These are phyloP conservation scores for Myiotriccus ornatus DNA, from an alignment of 2,797 vertebrate genomes.

Conservation along the genomic window DNA sequence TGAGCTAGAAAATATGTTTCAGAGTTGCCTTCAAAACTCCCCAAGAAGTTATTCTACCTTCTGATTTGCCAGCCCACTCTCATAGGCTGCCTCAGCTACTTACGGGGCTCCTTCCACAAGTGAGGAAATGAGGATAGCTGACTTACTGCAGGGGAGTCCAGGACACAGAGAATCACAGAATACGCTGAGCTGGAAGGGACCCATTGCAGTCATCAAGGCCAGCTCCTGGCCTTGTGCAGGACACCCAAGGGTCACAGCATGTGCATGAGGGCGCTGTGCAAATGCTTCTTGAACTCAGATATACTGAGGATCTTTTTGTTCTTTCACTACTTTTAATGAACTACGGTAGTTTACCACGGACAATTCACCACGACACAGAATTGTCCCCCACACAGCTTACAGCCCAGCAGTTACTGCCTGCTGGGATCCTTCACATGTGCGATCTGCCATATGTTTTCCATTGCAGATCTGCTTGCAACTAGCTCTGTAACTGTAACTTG, in stretches of 20 bases:
- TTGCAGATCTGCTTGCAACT: neutral
- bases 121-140: rapidly evolving
- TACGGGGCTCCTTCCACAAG: rapidly evolving
- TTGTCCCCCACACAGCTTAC: neutral
- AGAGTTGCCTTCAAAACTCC: conserved; percentile 33
- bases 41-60: neutral
- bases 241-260: neutral
- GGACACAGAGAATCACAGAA: neutral
- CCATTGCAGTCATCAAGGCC: neutral
- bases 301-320: neutral
- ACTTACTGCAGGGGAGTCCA: neutral
- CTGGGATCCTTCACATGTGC: neutral
- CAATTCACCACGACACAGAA: neutral
- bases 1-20: neutral
- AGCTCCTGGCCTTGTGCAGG: neutral
- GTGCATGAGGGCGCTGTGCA: neutral
- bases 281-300: neutral
- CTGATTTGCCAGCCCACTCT: neutral
- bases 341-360: neutral
- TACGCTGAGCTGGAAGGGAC: neutral
- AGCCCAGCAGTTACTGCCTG: neutral
- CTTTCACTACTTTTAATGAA: neutral
- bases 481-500: neutral
- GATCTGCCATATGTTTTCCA: neutral
- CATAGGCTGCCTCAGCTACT: neutral